Base-by-base conservation (phyloP, 1,140 invertebrate genomes). In the Atta cephalotes region DNA sequence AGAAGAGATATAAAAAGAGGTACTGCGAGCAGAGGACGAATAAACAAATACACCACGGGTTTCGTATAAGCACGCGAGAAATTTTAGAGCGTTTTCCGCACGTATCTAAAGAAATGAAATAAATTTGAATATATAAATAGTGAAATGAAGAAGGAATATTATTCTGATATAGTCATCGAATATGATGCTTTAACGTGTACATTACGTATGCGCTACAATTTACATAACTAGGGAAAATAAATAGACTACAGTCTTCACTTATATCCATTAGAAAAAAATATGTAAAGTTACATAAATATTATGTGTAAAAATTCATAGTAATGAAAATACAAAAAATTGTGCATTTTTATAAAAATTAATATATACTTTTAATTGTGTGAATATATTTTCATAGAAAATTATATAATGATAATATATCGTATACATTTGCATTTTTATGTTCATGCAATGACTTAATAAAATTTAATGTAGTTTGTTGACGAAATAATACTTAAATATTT, bases 81-180 rank as follows among this genome's bases (percentile, higher is more conserved):
- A 49, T 66, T 79, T 66, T 7, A 66, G 35, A 25, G 12, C 35
- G 56, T 21, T 49, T 79, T 31, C 28, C 18, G 25, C 62, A 12
- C 60, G 45, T 51, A 9, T 31, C 60, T 31, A 6, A 49, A 49
- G 51, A 78, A 78, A 2, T 65, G 35, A 62, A 49, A 78, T 65
- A 65, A 49, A 78, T 49, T 78, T 49, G 60, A 78, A 78, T 78
- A 78, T n/a, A 5, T 78, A 78, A 78, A 25, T 63, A 49, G 28
- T 14, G 58, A 63, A 31, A 77, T 45, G 35, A 49, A 28, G 60
- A 51, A 66, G 18, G 10, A 53, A 53, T 51, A 66, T 65, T 35
- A 49, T 12, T 21, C 39, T 7, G 60, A 63, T 18, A 16, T 63
- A 16, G 35, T 63, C 58, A 28, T 31, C 25, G 39, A 65, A 16